Percentiles rank a stretch among this genome's conserved stretches.
phyloP scores from a whole-genome alignment of 2,113 vertebrate species.

The Emydocephalus ijimae region DNA sequence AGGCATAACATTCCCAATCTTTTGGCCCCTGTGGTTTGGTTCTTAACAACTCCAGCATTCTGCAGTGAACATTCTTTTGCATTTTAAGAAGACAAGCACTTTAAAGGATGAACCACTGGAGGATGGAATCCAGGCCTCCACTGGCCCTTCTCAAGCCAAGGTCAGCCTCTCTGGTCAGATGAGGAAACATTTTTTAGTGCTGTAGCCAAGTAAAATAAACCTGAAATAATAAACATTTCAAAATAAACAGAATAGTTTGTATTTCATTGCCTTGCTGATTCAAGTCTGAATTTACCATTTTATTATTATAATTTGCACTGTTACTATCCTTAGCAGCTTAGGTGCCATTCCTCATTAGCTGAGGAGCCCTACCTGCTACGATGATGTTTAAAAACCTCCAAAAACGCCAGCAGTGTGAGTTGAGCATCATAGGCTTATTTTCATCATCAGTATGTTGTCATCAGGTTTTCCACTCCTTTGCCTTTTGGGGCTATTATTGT shows the following conservation, averaged over 20 bases:
- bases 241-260: not conserved
- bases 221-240: not conserved
- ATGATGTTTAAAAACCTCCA: not conserved
- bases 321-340: not conserved
- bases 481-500: not conserved
- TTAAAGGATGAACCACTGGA: slow-evolving; percentile 29
- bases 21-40: slow-evolving; percentile 61
- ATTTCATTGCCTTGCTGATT: not conserved
- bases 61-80: slow-evolving; percentile 33
- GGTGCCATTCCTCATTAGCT: not conserved
- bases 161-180: slow-evolving; percentile 8
- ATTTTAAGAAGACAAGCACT: slow-evolving; percentile 45
- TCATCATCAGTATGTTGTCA: not conserved
- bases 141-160: slow-evolving; percentile 56
- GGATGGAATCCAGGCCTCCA: slow-evolving; percentile 22
- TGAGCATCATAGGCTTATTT: not conserved
- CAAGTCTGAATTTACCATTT: not conserved
- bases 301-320: not conserved
- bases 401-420: not conserved
- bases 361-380: not conserved
- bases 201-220: slow-evolving; percentile 54
- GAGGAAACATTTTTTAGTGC: slow-evolving; percentile 49
- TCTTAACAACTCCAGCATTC: slow-evolving; percentile 42
- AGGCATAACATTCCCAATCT: slow-evolving; percentile 44
- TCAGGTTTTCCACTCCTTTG: not conserved